A percentile compares a stretch with the other conserved stretches of the same genome.
Evolutionary conservation across 1,140 invertebrate species (phyloP).

Genomic region (Drosophila eugracilis): DNA sequence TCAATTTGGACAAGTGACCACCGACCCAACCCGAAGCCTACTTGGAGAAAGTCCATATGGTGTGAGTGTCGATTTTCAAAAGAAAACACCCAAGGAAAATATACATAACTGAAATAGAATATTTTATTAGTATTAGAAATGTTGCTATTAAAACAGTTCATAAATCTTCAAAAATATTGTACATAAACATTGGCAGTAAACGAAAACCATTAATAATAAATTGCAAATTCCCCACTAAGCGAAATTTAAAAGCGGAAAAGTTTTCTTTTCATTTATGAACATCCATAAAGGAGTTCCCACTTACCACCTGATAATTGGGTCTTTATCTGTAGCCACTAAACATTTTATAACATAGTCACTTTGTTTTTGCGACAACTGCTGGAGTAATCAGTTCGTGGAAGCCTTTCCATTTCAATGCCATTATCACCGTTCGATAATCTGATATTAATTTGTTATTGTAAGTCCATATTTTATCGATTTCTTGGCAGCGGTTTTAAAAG

Average conservation of each 20-base stretch:
- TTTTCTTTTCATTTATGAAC: not conserved
- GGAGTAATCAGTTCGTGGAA: slow-evolving; percentile 29
- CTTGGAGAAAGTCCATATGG: slow-evolving; percentile 53
- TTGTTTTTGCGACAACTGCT: slow-evolving; percentile 1
- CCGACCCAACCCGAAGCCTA: slow-evolving; percentile 30
- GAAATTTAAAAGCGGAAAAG: slow-evolving; percentile 4
- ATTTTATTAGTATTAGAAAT: too few relatives aligned
- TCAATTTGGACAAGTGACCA: slow-evolving; percentile 54
- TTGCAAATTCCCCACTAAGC: not conserved
- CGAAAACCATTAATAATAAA: too few relatives aligned
- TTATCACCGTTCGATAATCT: slow-evolving; percentile 23
- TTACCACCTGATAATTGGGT: slow-evolving; percentile 18
- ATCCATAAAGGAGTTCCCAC: slow-evolving; percentile 4
- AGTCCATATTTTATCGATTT: too few relatives aligned
- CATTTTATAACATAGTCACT: slow-evolving; percentile 28
- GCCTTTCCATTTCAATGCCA: slow-evolving; percentile 42
- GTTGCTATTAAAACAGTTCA: too few relatives aligned
- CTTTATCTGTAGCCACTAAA: slow-evolving; percentile 12
- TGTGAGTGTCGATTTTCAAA: too few relatives aligned
- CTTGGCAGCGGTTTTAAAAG: not conserved
- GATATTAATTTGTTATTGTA: slow-evolving; percentile 13
- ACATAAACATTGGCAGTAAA: too few relatives aligned
- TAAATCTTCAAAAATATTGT: too few relatives aligned
- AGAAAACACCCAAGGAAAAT: too few relatives aligned
- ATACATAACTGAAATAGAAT: too few relatives aligned